A percentile compares a stretch with the other conserved stretches of the same genome.
phyloP scores from a whole-genome alignment of 2,888 invertebrate genomes.

The Laspeyria flexula region DNA sequence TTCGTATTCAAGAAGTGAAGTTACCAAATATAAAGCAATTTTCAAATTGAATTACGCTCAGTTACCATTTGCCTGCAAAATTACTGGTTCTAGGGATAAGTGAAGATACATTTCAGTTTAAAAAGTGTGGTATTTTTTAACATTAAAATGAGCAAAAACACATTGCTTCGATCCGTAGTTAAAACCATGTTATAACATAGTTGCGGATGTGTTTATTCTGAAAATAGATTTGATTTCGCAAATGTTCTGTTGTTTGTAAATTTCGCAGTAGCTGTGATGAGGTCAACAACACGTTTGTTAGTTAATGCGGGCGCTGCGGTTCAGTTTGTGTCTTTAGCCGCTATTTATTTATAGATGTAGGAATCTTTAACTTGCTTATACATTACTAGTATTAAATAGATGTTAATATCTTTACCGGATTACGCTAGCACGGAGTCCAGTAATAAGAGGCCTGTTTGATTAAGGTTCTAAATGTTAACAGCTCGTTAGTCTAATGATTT shows the following conservation, averaged over 20 bases:
- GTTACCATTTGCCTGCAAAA: no score
- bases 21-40: no score
- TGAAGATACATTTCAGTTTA: no score
- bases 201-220: conserved; percentile 19
- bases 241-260: conserved; percentile 32
- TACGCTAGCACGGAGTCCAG: no score
- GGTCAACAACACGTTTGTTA: conserved; percentile 39
- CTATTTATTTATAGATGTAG: conserved; percentile 52
- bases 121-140: no score
- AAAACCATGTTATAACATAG: conserved; percentile 11
- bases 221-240: conserved; percentile 45
- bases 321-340: conserved; percentile 40
- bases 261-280: conserved; percentile 52
- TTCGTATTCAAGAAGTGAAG: no score
- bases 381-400: neutral
- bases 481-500: no score
- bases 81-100: no score
- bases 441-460: no score
- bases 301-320: conserved; percentile 45
- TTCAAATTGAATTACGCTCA: no score
- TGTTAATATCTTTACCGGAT: neutral
- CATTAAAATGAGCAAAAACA: neutral
- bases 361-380: conserved; percentile 22
- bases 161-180: conserved; percentile 3
- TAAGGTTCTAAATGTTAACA: no score